Conservation (phyloP, 2,888 invertebrate species). For the Trichopoda pennipes region DNA sequence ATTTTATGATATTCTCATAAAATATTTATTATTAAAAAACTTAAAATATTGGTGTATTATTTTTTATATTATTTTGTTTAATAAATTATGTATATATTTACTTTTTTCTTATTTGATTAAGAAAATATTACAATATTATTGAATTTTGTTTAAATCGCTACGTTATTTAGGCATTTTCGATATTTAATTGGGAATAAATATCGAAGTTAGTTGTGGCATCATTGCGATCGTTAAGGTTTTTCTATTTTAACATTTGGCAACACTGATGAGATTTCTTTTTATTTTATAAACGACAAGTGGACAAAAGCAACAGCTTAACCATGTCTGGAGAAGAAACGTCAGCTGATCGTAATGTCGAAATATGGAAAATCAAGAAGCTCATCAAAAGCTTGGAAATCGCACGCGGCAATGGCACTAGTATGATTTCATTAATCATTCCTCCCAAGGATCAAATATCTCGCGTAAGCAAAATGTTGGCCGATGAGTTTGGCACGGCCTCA, state of each 20-base stretch:
- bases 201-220: slow-evolving; percentile 11
- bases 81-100: too few species aligned
- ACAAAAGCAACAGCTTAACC: slow-evolving; percentile 61
- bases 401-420: slow-evolving; percentile 99
- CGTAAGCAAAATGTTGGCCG: slow-evolving; percentile 99
- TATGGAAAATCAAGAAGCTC: slow-evolving; percentile 99
- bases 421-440: slow-evolving; percentile 99
- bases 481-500: slow-evolving; percentile 99
- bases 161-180: not conserved
- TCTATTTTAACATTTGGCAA: slow-evolving; percentile 57
- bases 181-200: not conserved
- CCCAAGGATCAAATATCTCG: slow-evolving; percentile 99
- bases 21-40: too few species aligned
- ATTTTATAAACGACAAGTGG: slow-evolving; percentile 62
- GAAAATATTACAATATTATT: not conserved
- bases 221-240: slow-evolving; percentile 45
- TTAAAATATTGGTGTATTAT: too few species aligned
- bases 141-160: not conserved
- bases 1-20: too few species aligned
- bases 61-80: too few species aligned
- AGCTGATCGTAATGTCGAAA: slow-evolving; percentile 99
- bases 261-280: slow-evolving; percentile 60
- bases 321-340: slow-evolving; percentile 95
- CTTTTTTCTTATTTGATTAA: not conserved
- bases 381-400: slow-evolving; percentile 99